phyloP scores from a whole-genome alignment of 2,888 invertebrate species.

The Heliconius ismenius region DNA sequence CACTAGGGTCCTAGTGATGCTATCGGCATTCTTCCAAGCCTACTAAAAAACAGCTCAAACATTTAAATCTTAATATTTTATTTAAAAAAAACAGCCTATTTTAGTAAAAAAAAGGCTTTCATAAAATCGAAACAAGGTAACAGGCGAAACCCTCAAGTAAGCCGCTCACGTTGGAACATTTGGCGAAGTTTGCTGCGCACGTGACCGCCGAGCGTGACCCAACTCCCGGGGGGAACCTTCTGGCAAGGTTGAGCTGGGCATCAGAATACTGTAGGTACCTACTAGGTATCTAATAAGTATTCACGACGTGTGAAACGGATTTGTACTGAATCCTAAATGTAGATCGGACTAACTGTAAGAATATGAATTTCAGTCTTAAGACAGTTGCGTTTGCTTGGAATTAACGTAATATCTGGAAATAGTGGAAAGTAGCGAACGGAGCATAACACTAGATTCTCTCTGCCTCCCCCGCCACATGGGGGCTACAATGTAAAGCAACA shows the following conservation, averaged over 20 bases:
- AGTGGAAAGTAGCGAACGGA: too few relatives aligned
- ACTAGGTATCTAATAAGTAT: slow-evolving; percentile 17
- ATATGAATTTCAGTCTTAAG: neutral
- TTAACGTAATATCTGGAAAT: too few relatives aligned
- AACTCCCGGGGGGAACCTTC: slow-evolving; percentile 25
- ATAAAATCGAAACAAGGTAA: slow-evolving; percentile 27
- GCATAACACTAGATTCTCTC: too few relatives aligned
- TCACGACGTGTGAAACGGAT: slow-evolving; percentile 1
- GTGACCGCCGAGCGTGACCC: slow-evolving; percentile 37
- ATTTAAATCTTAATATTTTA: neutral
- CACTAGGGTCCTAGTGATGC: too few relatives aligned
- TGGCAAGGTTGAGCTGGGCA: slow-evolving; percentile 18
- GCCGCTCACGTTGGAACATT: slow-evolving; percentile 35
- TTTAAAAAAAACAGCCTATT: neutral
- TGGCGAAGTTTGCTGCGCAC: slow-evolving; percentile 34
- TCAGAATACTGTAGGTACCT: slow-evolving; percentile 16
- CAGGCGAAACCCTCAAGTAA: slow-evolving; percentile 15
- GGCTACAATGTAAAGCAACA: too few relatives aligned
- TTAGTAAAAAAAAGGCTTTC: slow-evolving; percentile 23
- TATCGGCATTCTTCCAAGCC: too few relatives aligned
- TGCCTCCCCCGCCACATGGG: too few relatives aligned
- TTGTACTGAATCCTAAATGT: neutral
- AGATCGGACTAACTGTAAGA: neutral
- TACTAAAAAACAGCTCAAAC: neutral
- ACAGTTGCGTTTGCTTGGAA: neutral